These are phyloP conservation scores for Marasmarcha lunaedactyla DNA, from an alignment of 2,888 invertebrate genomes.

Conservation along the genomic window DNA sequence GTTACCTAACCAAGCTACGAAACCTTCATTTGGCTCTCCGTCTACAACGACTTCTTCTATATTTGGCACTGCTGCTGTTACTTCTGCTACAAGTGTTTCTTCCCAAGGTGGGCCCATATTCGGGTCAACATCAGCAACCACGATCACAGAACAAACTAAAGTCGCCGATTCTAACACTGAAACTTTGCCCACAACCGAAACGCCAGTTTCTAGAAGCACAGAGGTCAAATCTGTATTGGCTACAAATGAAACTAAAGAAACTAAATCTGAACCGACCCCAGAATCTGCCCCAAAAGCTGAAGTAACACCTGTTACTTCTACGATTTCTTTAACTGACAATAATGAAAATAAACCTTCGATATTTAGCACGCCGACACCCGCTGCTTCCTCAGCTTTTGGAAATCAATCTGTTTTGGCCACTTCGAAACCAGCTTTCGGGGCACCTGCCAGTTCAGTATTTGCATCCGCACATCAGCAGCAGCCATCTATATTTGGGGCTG, in stretches of 20 bases:
- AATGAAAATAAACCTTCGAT: slow-evolving; percentile 19
- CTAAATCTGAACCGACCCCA: too few relatives aligned
- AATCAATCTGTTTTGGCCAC: slow-evolving; percentile 4
- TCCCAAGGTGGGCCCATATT: slow-evolving; percentile 13
- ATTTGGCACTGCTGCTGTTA: slow-evolving; percentile 29
- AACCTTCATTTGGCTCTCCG: slow-evolving; percentile 4
- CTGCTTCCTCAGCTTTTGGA: slow-evolving; percentile 23
- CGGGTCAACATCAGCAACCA: slow-evolving; percentile 11
- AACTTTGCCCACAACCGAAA: slow-evolving; percentile 12
- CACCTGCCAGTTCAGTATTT: slow-evolving; percentile 13
- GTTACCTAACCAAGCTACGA: background rate
- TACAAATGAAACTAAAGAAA: too few relatives aligned
- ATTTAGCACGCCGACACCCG: slow-evolving; percentile 21
- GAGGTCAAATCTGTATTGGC: slow-evolving; percentile 16
- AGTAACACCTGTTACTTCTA: slow-evolving; percentile 16
- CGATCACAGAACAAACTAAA: slow-evolving; percentile 7
- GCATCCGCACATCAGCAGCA: slow-evolving; percentile 7
- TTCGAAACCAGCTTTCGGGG: slow-evolving; percentile 12
- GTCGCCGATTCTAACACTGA: background rate
- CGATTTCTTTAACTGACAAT: slow-evolving; percentile 15
- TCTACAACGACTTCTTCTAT: slow-evolving; percentile 23
- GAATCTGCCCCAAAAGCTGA: slow-evolving; percentile 2
- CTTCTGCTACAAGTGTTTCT: slow-evolving; percentile 9
- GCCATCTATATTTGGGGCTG: slow-evolving; percentile 10
- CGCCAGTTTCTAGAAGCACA: slow-evolving; percentile 12